Evolutionary conservation across 1,140 invertebrate genomes (phyloP).

Genomic region (Drosophila nannoptera): DNA sequence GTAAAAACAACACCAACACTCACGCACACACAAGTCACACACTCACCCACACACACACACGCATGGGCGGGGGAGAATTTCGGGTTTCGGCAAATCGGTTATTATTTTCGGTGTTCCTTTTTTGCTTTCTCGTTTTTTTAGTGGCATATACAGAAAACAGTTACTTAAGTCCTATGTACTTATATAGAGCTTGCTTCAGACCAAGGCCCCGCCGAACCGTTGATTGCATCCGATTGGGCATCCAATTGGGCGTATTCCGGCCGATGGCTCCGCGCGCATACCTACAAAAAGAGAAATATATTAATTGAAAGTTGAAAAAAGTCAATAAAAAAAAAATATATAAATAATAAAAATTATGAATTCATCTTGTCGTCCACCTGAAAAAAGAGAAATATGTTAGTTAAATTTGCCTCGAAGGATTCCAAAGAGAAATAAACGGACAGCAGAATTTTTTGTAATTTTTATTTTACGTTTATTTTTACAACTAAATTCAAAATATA

Average conservation of each 20-base stretch:
- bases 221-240: not conserved
- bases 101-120: slow-evolving; percentile 22
- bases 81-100: slow-evolving; percentile 36
- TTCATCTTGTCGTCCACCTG: slow-evolving; percentile 18
- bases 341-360: not conserved
- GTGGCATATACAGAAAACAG: slow-evolving; percentile 48
- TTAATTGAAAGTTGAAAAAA: slow-evolving; percentile 42
- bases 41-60: slow-evolving; percentile 26
- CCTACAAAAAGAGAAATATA: slow-evolving; percentile 52
- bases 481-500: slow-evolving; percentile 73
- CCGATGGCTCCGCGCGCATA: not conserved
- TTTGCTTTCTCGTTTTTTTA: slow-evolving; percentile 30
- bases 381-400: slow-evolving; percentile 63
- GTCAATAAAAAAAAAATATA: slow-evolving; percentile 31
- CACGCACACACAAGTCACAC: not conserved
- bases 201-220: not conserved
- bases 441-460: slow-evolving; percentile 26
- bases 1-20: slow-evolving; percentile 26
- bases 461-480: slow-evolving; percentile 65
- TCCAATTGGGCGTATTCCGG: not conserved
- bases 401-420: slow-evolving; percentile 20
- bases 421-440: slow-evolving; percentile 7
- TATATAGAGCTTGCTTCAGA: slow-evolving; percentile 36
- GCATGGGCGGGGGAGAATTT: slow-evolving; percentile 25
- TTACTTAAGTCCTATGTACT: slow-evolving; percentile 43